Base-by-base conservation (phyloP, 2,888 invertebrate genomes). In the Drosophila ezoana region DNA sequence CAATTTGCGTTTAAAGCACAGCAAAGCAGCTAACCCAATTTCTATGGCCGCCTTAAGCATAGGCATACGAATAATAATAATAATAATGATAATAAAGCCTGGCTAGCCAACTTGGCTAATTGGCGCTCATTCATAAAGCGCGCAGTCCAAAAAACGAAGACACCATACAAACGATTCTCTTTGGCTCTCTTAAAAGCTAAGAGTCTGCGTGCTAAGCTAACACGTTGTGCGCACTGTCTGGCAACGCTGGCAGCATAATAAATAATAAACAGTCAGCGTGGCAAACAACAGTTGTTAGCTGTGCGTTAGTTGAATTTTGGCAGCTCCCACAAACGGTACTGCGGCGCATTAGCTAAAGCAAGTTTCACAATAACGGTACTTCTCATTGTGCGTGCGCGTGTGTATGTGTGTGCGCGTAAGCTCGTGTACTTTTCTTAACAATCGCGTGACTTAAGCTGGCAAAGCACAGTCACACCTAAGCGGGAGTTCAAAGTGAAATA, bases 71-170 rank as follows among this genome's bases (percentile, higher is more conserved):
- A 72, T 62, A 58, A 58, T 61, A 65, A 84, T 78, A 56, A 68
- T 74, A 53, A 72, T 74, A 47, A 72, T 62, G 49, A 67, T 79
- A 74, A 80, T 84, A 78, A 72, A 69, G 61, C 65, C 66, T 53
- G 44, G 49, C 33, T 37, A 59, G 61, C 47, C 60, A 65, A 62
- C 58, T 65, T 64, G 59, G 76, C 76, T 87, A 87, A 87, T 84
- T 84, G 72, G 52, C 51, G 60, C 82, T 87, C 82, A 82, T 87
- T 87, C 82, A 82, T 78, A 75, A 78, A 57, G 52, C 40, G 8
- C 10, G 10, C 28, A 10, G 4, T 28, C 9, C n/a, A 13, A 43
- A 43, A 20, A 20, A 43, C 10, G 8, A 40, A 4, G 3, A 23
- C 23, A 13, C 9, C 3, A 8, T n/a, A 5, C 49, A 16, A 4